A percentile compares a stretch with the other conserved stretches of the same genome.
Conservation (phyloP, 2,888 invertebrate species). For the Euproctis similis region DNA sequence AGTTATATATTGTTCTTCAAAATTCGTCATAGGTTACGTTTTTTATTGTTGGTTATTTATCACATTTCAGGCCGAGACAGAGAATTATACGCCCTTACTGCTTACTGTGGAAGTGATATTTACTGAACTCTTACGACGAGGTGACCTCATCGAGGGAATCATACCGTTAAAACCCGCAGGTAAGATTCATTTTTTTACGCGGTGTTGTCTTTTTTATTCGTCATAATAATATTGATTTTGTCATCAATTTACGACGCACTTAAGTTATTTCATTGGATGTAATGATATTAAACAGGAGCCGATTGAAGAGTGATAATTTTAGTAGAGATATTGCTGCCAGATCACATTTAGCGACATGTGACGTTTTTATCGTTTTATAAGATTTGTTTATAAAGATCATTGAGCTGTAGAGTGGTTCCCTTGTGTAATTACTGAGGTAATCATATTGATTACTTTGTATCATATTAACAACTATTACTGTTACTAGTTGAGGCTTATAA, state of each 20-base stretch:
- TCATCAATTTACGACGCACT: slow-evolving; percentile 6
- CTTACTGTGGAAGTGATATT: slow-evolving; percentile 84
- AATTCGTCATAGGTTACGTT: slow-evolving; percentile 50
- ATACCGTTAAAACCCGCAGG: slow-evolving; percentile 75
- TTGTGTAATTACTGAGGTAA: slow-evolving; percentile 31
- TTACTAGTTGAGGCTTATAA: no score
- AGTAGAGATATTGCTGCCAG: slow-evolving; percentile 6
- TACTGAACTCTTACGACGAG: slow-evolving; percentile 79
- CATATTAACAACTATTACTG: no score
- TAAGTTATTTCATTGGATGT: no score
- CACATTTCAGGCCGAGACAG: slow-evolving; percentile 58
- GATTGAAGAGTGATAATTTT: no score
- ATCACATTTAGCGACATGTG: slow-evolving; percentile 41
- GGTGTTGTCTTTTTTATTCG: slow-evolving; percentile 21
- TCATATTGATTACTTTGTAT: no score
- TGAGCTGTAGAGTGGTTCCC: slow-evolving; percentile 13
- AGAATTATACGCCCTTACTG: slow-evolving; percentile 75
- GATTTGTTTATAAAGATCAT: slow-evolving; percentile 2
- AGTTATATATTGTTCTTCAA: slow-evolving; percentile 9
- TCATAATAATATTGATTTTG: slow-evolving; percentile 43
- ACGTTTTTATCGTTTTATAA: slow-evolving; percentile 19
- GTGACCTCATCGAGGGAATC: slow-evolving; percentile 78
- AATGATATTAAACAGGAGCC: no score
- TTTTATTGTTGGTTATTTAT: slow-evolving; percentile 27
- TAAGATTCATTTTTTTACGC: no score